phyloP scores from a whole-genome alignment of 1,140 invertebrate genomes.

The Euwallacea fornicatus region DNA sequence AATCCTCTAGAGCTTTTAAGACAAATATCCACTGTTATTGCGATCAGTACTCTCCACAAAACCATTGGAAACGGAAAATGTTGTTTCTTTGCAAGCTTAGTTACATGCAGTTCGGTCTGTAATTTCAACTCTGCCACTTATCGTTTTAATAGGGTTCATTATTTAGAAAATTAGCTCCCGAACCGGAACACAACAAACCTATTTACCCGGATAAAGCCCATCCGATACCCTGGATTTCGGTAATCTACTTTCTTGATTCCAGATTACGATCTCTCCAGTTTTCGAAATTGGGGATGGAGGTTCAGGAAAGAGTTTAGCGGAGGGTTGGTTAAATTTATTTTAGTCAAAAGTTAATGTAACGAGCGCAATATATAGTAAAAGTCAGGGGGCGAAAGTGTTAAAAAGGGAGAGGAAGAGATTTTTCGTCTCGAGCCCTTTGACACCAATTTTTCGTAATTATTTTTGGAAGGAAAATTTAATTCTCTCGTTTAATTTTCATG shows the following conservation, averaged over 20 bases:
- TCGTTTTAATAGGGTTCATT: constrained; percentile 14
- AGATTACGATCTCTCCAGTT: background rate
- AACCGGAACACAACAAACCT: constrained; percentile 20
- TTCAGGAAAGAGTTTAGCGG: background rate
- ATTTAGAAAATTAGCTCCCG: constrained; percentile 12
- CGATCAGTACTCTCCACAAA: too few species aligned
- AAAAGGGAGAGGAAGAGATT: too few species aligned
- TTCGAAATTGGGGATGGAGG: background rate
- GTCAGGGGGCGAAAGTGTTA: too few species aligned
- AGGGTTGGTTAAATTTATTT: background rate
- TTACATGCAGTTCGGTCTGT: constrained; percentile 9
- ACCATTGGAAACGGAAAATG: too few species aligned
- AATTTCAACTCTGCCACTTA: constrained; percentile 8
- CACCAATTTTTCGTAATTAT: too few species aligned
- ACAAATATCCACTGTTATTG: too few species aligned
- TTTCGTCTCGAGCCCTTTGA: too few species aligned
- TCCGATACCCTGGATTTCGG: constrained; percentile 1
- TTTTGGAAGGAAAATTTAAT: too few species aligned
- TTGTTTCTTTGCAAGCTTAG: too few species aligned
- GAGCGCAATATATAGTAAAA: too few species aligned
- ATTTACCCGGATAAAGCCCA: constrained; percentile 3
- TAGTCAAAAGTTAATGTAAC: background rate
- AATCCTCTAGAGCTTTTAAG: too few species aligned
- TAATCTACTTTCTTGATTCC: constrained; percentile 1
- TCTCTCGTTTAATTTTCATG: too few species aligned